These are phyloP conservation scores for Salarias fasciatus DNA, from an alignment of 2,797 vertebrate species.

Conservation along the genomic window DNA sequence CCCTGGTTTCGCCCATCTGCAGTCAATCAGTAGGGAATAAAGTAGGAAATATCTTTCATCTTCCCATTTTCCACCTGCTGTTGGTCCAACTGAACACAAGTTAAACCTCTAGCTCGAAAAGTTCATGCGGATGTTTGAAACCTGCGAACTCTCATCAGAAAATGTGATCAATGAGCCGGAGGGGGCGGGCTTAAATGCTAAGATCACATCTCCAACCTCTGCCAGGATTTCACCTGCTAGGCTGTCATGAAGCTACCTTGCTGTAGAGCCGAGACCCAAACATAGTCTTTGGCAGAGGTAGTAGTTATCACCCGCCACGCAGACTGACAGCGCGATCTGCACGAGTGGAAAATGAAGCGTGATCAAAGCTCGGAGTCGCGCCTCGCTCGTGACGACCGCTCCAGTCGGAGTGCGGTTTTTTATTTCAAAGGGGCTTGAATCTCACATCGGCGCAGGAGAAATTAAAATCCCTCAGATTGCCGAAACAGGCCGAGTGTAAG, in stretches of 20 bases:
- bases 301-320: slow-evolving; percentile 21
- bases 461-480: slow-evolving; percentile 18
- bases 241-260: background rate
- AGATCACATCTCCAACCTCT: too few relatives aligned
- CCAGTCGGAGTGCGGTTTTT: slow-evolving; percentile 34
- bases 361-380: slow-evolving; percentile 29
- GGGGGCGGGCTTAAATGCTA: too few relatives aligned
- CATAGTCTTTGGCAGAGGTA: slow-evolving; percentile 6
- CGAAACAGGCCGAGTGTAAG: slow-evolving; percentile 37
- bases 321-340: slow-evolving; percentile 20
- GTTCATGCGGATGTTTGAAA: too few relatives aligned
- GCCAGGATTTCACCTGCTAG: background rate
- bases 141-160: background rate
- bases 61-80: slow-evolving; percentile 4
- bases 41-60: slow-evolving; percentile 22
- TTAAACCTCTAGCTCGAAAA: too few relatives aligned
- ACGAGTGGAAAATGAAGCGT: slow-evolving; percentile 12
- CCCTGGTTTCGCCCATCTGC: slow-evolving; percentile 14
- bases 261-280: background rate
- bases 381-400: slow-evolving; percentile 10
- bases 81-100: background rate
- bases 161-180: background rate
- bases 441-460: slow-evolving; percentile 23
- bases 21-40: slow-evolving; percentile 31
- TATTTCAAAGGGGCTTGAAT: slow-evolving; percentile 33